Evolutionary conservation across 2,888 invertebrate genomes (phyloP).

Genomic region (Noctua janthina): DNA sequence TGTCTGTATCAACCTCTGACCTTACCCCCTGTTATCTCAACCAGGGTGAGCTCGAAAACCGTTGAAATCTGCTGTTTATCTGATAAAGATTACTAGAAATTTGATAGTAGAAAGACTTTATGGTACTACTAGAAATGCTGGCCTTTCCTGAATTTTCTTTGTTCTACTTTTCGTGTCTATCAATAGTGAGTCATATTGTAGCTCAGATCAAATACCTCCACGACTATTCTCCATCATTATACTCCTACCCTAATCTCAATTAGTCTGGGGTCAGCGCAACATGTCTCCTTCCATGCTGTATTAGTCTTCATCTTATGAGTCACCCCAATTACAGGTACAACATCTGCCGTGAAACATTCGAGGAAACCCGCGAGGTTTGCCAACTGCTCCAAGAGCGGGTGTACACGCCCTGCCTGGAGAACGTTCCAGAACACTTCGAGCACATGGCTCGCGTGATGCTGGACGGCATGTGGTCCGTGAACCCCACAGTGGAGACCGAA

Average conservation of each 20-base stretch:
- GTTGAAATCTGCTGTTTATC: background rate
- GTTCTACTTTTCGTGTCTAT: background rate
- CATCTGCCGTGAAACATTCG: conserved; percentile 91
- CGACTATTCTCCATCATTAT: background rate
- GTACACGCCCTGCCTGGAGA: conserved; percentile 91
- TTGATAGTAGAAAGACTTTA: background rate
- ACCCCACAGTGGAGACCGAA: conserved; percentile 90
- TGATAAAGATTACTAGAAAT: background rate
- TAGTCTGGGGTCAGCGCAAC: background rate
- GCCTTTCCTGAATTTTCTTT: background rate
- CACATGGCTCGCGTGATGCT: conserved; percentile 92
- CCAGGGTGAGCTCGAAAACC: background rate
- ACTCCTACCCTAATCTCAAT: background rate
- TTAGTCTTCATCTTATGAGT: background rate
- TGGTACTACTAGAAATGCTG: background rate
- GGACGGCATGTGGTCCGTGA: conserved; percentile 92
- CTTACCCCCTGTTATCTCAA: background rate
- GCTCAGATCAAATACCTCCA: background rate
- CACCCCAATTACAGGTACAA: conserved; percentile 91
- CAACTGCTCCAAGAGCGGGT: conserved; percentile 90
- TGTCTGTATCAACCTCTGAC: background rate
- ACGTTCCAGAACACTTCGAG: conserved; percentile 91
- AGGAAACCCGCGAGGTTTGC: conserved; percentile 92
- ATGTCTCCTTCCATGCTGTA: background rate
- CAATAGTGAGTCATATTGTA: background rate